Conservation (phyloP, 1,140 invertebrate species). For the Drosophila kohkoa region DNA sequence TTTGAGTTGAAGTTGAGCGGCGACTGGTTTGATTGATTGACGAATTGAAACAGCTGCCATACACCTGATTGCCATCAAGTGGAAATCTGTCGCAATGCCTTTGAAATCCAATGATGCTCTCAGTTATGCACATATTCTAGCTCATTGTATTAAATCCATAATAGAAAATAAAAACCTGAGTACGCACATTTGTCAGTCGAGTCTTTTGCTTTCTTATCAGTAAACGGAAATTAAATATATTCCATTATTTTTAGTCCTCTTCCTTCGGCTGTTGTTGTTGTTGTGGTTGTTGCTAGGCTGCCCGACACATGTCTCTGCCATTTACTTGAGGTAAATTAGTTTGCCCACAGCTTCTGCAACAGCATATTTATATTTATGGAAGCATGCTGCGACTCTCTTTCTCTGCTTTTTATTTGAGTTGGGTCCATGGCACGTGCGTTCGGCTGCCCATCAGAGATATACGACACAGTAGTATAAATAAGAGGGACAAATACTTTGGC, state of each 20-base stretch:
- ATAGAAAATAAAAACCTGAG: constrained; percentile 16
- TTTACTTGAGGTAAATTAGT: constrained; percentile 58
- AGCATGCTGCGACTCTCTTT: constrained; percentile 34
- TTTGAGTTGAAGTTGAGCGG: neutral
- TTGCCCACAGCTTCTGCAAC: constrained; percentile 26
- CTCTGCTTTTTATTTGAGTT: constrained; percentile 29
- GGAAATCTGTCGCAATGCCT: constrained; percentile 30
- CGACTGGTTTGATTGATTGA: constrained; percentile 49
- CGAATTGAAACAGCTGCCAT: constrained; percentile 33
- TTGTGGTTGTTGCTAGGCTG: constrained; percentile 2
- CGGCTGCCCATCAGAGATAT: constrained; percentile 15
- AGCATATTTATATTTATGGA: constrained; percentile 59
- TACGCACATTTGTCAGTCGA: constrained; percentile 51
- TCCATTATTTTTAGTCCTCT: constrained; percentile 48
- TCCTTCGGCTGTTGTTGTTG: neutral
- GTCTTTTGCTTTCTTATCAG: constrained; percentile 5
- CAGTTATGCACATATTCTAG: constrained; percentile 20
- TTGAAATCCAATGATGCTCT: constrained; percentile 60
- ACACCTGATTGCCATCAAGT: constrained; percentile 48
- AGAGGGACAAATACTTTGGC: constrained; percentile 22
- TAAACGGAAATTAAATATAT: constrained; percentile 76
- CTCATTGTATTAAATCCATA: constrained; percentile 22
- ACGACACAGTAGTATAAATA: constrained; percentile 40
- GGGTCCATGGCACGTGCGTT: constrained; percentile 52
- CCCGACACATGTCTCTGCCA: constrained; percentile 66